phyloP scores from a whole-genome alignment of 1,140 invertebrate species.

The Drosophila punjabiensis region DNA sequence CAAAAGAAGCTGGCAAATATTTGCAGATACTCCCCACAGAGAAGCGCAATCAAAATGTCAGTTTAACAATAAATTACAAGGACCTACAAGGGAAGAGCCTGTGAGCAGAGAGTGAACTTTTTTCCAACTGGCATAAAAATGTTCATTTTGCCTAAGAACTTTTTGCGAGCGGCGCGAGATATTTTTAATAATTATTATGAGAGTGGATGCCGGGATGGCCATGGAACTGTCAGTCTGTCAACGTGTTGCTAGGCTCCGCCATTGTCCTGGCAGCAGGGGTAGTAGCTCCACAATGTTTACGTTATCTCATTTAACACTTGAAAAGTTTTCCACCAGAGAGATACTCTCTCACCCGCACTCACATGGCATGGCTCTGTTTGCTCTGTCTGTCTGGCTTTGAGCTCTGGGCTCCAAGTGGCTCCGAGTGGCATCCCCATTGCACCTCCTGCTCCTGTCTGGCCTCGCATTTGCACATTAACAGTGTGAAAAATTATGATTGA shows the following conservation, averaged over 20 bases:
- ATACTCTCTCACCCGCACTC: conserved; percentile 17
- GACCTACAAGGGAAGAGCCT: not conserved
- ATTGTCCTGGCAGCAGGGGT: conserved; percentile 36
- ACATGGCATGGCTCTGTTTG: conserved; percentile 11
- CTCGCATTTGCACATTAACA: conserved; percentile 79
- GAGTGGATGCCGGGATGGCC: not conserved
- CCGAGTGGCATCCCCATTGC: conserved; percentile 30
- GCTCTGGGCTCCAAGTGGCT: not conserved
- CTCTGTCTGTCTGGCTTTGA: conserved; percentile 18
- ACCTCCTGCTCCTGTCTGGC: conserved; percentile 31
- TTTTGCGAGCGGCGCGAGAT: conserved; percentile 40
- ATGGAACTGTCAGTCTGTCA: conserved; percentile 58
- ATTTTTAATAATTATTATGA: conserved; percentile 80
- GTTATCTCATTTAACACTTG: conserved; percentile 83
- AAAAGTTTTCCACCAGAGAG: conserved; percentile 65
- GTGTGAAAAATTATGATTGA: conserved; percentile 84
- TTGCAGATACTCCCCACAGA: conserved; percentile 59
- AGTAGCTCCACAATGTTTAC: conserved; percentile 64
- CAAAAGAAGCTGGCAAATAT: conserved; percentile 67
- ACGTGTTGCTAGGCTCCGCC: conserved; percentile 34
- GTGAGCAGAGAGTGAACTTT: not conserved
- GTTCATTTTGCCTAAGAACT: conserved; percentile 48
- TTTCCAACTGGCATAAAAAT: conserved; percentile 27
- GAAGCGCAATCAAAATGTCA: conserved; percentile 76
- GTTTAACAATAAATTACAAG: conserved; percentile 68